Percentiles rank a stretch among this genome's conserved stretches.
phyloP scores from a whole-genome alignment of 2,113 vertebrate species.

The Zingel zingel region DNA sequence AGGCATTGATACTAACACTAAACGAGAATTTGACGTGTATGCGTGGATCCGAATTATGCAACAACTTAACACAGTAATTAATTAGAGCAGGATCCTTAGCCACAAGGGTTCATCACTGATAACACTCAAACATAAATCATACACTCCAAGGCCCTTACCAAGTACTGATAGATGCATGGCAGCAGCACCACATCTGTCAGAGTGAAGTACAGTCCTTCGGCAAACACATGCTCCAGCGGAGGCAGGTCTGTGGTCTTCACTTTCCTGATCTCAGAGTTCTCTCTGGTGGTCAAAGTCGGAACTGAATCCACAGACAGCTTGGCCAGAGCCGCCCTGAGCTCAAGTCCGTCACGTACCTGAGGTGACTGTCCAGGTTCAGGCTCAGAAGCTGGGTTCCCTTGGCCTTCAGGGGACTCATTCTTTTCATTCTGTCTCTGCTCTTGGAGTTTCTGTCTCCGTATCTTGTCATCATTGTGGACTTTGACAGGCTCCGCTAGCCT shows the following conservation, averaged over 20 bases:
- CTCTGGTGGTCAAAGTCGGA: slow-evolving; percentile 79
- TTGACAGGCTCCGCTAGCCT: slow-evolving; percentile 93
- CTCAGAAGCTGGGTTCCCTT: slow-evolving; percentile 19
- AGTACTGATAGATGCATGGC: slow-evolving; percentile 93
- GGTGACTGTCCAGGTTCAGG: not conserved
- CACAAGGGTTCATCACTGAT: slow-evolving; percentile 31
- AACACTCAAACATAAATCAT: slow-evolving; percentile 36
- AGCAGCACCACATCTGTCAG: slow-evolving; percentile 94
- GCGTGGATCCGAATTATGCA: slow-evolving; percentile 20
- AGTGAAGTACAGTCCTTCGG: slow-evolving; percentile 97
- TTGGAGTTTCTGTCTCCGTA: slow-evolving; percentile 93
- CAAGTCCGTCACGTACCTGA: slow-evolving; percentile 76
- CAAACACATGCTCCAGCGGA: slow-evolving; percentile 92
- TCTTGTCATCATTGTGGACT: slow-evolving; percentile 97
- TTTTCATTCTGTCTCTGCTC: slow-evolving; percentile 68
- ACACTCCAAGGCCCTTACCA: slow-evolving; percentile 86
- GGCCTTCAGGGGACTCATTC: not conserved
- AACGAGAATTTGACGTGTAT: slow-evolving; percentile 25
- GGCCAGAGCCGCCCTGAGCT: slow-evolving; percentile 89
- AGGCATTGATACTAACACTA: not conserved
- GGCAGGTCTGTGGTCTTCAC: slow-evolving; percentile 91
- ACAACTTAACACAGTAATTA: not conserved
- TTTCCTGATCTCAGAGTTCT: slow-evolving; percentile 90
- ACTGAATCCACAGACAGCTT: slow-evolving; percentile 85
- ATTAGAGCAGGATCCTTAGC: not conserved